A percentile compares a stretch with the other conserved stretches of the same genome.
These are phyloP conservation scores for Platynereis dumerilii DNA, from an alignment of 2,888 invertebrate genomes.

Conservation along the genomic window DNA sequence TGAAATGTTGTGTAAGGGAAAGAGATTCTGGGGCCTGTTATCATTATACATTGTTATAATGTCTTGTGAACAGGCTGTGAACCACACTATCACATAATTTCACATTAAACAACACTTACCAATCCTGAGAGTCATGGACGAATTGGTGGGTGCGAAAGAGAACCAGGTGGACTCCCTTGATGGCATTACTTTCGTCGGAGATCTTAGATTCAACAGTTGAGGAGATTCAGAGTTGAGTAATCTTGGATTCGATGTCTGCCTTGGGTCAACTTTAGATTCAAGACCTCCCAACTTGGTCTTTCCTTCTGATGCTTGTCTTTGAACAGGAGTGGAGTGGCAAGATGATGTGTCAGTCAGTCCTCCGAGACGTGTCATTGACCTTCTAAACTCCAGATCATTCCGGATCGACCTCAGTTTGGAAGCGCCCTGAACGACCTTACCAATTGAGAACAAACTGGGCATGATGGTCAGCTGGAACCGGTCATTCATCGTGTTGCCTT, in stretches of 20 bases:
- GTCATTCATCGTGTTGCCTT: conserved; percentile 23
- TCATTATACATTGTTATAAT: too few species aligned
- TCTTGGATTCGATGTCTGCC: conserved; percentile 21
- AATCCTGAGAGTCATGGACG: not conserved
- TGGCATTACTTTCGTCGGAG: too few species aligned
- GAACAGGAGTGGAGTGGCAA: too few species aligned
- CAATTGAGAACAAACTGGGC: conserved; percentile 50
- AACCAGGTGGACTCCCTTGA: not conserved
- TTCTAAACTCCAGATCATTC: conserved; percentile 51
- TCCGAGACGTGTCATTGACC: conserved; percentile 48
- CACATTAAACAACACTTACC: too few species aligned
- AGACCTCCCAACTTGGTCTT: too few species aligned
- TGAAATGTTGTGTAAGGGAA: too few species aligned
- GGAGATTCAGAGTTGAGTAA: not conserved
- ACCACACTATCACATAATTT: too few species aligned
- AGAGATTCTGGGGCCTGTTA: too few species aligned
- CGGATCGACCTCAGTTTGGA: conserved; percentile 41
- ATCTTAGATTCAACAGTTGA: too few species aligned
- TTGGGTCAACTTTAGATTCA: conserved; percentile 1
- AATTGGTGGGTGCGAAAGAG: not conserved
- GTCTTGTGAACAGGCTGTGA: too few species aligned
- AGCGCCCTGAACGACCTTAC: conserved; percentile 50
- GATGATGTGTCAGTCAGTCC: conserved; percentile 30
- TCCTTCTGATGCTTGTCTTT: not conserved
- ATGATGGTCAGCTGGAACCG: conserved; percentile 49